phyloP scores from a whole-genome alignment of 2,888 invertebrate genomes.

The Tyria jacobaeae region DNA sequence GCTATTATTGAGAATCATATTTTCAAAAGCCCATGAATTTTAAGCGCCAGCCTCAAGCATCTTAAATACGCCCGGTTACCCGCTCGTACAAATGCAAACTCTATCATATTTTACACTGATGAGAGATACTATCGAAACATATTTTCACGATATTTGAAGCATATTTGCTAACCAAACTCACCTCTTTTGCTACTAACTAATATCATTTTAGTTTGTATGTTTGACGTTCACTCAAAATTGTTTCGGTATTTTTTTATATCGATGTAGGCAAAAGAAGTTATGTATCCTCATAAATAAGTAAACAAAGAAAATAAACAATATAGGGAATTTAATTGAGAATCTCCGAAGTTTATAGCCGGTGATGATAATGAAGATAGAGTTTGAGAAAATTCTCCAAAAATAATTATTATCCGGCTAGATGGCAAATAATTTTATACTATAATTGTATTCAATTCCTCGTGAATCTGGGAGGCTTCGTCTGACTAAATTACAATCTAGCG shows the following conservation, averaged over 20 bases:
- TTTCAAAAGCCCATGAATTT: conserved; percentile 36
- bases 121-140: not conserved
- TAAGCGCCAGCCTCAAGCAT: conserved; percentile 29
- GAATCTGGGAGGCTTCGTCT: conserved; percentile 8
- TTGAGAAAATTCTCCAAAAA: not conserved
- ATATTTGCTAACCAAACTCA: too few species aligned
- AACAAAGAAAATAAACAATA: not conserved
- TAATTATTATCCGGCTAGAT: not conserved
- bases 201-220: too few species aligned
- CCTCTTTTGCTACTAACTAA: too few species aligned
- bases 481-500: conserved; percentile 10
- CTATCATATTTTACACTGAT: conserved; percentile 2
- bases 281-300: too few species aligned
- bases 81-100: conserved; percentile 3
- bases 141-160: not conserved
- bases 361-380: not conserved
- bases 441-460: conserved; percentile 22
- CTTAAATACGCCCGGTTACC: conserved; percentile 37
- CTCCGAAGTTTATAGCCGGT: too few species aligned
- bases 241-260: too few species aligned
- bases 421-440: not conserved
- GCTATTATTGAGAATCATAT: conserved; percentile 18
- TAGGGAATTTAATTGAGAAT: too few species aligned
- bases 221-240: too few species aligned
- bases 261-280: too few species aligned